Conservation (phyloP, 2,797 vertebrate genomes). For the Enteromius afrohamiltoni region DNA sequence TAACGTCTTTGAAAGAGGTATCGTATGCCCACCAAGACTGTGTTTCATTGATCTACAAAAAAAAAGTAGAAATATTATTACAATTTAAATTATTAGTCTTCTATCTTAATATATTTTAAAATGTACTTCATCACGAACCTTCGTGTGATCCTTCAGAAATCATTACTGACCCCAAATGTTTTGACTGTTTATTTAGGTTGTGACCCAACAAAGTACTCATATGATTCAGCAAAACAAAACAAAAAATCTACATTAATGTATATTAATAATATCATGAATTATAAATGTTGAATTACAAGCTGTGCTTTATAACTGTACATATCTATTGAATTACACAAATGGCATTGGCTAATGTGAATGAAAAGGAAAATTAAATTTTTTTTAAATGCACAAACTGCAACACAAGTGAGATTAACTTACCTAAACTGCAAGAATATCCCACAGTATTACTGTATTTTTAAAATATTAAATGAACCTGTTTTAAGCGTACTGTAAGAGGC, state of each 20-base stretch:
- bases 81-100: neutral
- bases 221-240: neutral
- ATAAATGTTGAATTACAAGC: neutral
- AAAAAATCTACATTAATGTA: neutral
- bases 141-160: neutral
- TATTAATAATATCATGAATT: neutral
- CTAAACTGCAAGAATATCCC: neutral
- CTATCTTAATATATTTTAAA: neutral
- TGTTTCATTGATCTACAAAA: neutral
- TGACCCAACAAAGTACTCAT: neutral
- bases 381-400: neutral
- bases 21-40: neutral
- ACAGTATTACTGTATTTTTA: neutral
- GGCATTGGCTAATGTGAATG: neutral
- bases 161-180: neutral
- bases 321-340: neutral
- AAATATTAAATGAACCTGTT: neutral
- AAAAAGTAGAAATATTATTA: neutral
- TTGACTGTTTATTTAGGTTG: neutral
- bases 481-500: neutral
- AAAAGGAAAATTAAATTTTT: neutral
- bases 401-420: neutral
- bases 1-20: neutral
- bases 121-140: neutral
- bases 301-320: neutral